A percentile compares a stretch with the other conserved stretches of the same genome.
These are phyloP conservation scores for Amblyjoppa proteus DNA, from an alignment of 2,888 invertebrate genomes.

Conservation along the genomic window DNA sequence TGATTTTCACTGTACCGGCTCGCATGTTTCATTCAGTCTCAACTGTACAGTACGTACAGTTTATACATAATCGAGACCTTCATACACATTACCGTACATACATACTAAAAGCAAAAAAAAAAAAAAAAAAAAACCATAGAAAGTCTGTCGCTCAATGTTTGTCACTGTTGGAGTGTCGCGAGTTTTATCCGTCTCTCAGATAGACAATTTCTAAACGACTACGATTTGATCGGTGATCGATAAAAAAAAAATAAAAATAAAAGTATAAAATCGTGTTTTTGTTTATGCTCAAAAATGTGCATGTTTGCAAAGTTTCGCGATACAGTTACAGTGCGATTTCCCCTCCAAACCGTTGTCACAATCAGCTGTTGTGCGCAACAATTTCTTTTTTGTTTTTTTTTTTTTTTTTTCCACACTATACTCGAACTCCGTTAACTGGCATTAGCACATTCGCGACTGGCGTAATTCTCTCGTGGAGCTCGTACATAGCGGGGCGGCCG, in stretches of 20 bases:
- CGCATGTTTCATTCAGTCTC: background rate
- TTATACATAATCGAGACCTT: too few relatives aligned
- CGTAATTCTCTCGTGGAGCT: conserved; percentile 42
- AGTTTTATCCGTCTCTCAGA: background rate
- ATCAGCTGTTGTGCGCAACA: conserved; percentile 56
- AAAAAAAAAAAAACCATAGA: too few relatives aligned
- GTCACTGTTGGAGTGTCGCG: too few relatives aligned
- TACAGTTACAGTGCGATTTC: background rate
- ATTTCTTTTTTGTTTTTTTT: background rate
- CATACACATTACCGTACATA: too few relatives aligned
- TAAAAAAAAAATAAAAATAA: conserved; percentile 24
- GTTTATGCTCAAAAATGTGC: background rate
- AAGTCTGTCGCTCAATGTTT: too few relatives aligned
- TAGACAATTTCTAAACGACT: background rate
- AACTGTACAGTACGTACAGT: too few relatives aligned
- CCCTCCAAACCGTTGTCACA: conserved; percentile 20
- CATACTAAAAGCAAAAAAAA: too few relatives aligned
- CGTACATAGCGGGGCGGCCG: conserved; percentile 4
- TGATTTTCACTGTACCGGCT: background rate
- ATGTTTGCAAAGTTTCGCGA: background rate
- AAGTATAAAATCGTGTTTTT: background rate
- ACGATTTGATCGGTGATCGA: background rate
- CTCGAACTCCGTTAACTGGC: conserved; percentile 15
- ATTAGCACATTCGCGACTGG: conserved; percentile 53
- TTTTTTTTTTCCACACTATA: conserved; percentile 14